Evolutionary conservation across 2,797 vertebrate genomes (phyloP).

Genomic region (Ceryle rudis): DNA sequence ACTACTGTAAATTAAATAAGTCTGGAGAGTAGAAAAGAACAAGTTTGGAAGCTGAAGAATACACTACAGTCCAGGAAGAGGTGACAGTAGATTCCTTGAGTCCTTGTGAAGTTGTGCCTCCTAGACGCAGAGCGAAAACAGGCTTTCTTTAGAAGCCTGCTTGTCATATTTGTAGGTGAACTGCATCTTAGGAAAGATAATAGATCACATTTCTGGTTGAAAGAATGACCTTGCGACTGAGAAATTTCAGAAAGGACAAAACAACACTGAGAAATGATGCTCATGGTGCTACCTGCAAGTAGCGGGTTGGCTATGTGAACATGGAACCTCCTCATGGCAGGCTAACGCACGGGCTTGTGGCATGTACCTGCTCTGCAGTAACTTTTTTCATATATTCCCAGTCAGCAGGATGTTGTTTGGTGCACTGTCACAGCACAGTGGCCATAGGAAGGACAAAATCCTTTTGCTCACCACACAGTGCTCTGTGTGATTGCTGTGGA

Average conservation of each 20-base stretch:
- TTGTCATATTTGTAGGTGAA: neutral
- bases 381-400: rapidly evolving
- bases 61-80: neutral
- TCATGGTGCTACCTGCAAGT: neutral
- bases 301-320: neutral
- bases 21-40: conserved; percentile 25
- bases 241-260: neutral
- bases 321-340: neutral
- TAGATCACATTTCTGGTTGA: neutral
- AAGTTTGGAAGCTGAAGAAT: neutral
- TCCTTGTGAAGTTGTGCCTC: neutral
- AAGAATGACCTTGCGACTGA: neutral
- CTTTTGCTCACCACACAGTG: neutral
- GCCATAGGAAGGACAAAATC: neutral
- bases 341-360: neutral
- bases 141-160: neutral
- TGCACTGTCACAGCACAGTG: neutral
- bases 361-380: neutral
- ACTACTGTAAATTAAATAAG: conserved; percentile 48
- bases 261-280: neutral
- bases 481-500: neutral
- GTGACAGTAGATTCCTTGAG: neutral
- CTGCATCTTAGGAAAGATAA: neutral
- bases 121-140: neutral
- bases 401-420: neutral